phyloP scores from a whole-genome alignment of 2,888 invertebrate species.

The Lasioglossum vierecki region DNA sequence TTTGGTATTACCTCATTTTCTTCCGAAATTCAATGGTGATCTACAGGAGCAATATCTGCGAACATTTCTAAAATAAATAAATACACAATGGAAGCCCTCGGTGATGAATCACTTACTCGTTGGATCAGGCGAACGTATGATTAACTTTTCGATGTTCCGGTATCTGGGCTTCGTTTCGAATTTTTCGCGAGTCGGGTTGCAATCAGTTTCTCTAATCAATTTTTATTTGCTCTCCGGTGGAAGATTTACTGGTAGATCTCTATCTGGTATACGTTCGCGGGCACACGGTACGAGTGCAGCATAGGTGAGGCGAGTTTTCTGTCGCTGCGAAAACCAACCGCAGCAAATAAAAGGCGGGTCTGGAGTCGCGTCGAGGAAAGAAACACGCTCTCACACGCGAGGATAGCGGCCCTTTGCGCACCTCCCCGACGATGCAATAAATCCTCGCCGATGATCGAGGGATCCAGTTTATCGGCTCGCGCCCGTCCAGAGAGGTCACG shows the following conservation, averaged over 20 bases:
- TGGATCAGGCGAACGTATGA: background rate
- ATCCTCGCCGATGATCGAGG: slow-evolving; percentile 68
- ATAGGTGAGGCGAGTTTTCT: slow-evolving; percentile 27
- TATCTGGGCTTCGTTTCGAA: background rate
- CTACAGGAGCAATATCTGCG: background rate
- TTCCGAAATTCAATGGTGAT: background rate
- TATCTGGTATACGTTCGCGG: background rate
- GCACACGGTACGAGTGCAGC: background rate
- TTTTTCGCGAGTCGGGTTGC: background rate
- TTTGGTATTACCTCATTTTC: background rate
- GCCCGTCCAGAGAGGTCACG: slow-evolving; percentile 61
- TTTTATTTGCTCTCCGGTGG: background rate
- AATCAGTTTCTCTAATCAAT: slow-evolving; percentile 9
- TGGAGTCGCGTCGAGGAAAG: slow-evolving; percentile 37
- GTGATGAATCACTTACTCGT: background rate
- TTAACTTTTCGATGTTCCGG: background rate
- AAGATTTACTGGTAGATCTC: slow-evolving; percentile 8
- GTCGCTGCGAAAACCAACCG: slow-evolving; percentile 32
- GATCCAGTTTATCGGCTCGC: slow-evolving; percentile 67
- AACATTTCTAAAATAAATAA: background rate
- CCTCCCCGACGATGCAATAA: slow-evolving; percentile 64
- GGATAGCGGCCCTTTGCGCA: slow-evolving; percentile 53
- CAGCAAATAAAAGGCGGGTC: slow-evolving; percentile 39
- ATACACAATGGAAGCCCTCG: background rate
- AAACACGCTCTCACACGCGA: slow-evolving; percentile 51